Evolutionary conservation across 1,140 invertebrate genomes (phyloP), one percentile per base, ranked within the genome.

Genomic region (Pachypsylla venusta): DNA sequence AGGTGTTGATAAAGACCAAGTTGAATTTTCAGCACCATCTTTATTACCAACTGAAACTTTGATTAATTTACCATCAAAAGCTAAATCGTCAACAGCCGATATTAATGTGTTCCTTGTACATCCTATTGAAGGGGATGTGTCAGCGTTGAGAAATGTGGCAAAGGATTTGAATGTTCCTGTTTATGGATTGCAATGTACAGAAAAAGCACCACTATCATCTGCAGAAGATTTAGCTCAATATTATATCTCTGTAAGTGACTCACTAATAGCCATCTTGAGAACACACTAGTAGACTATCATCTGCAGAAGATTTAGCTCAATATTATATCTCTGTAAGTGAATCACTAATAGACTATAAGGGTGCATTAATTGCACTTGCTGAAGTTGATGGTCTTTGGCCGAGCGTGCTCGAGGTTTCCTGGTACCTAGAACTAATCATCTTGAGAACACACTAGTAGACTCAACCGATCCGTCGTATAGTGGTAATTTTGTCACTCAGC

Each of bases 121-220:
- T 73, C 89, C 93, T 0, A 93, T 98, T 63, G 94, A 98, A 77
- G 95, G 95, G 62, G 80, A 84, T 59, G 81, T 85, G 1, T 74
- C 76, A 1, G 74, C 81, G 1, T 71, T 96, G 55, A 77, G 79
- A 66, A 70, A 71, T n/a, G 67, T 95, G 25, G 83, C 87, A 1
- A 72, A 73, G 19, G 74, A 81, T 64, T 70, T 96, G 35, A 73
- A 83, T 12, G 77, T 78, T 56, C 84, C 88, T 22, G 89, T 91
- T 26, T 93, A 84, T 74, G 93, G 93, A 40, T 73, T 98, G 13
- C 93, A 98, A 71, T 93, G 89, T 70, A 85, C 86, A 1, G 72
- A 74, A 54, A 75, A 81, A 25, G 83, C 85, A 16, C 89, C 92
- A 13, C 68, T 89, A 0, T 71, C 76, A 1, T 83, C 80, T 16